These are phyloP conservation scores for Zaprionus obscuricornis DNA, from an alignment of 2,888 invertebrate genomes.

Conservation along the genomic window DNA sequence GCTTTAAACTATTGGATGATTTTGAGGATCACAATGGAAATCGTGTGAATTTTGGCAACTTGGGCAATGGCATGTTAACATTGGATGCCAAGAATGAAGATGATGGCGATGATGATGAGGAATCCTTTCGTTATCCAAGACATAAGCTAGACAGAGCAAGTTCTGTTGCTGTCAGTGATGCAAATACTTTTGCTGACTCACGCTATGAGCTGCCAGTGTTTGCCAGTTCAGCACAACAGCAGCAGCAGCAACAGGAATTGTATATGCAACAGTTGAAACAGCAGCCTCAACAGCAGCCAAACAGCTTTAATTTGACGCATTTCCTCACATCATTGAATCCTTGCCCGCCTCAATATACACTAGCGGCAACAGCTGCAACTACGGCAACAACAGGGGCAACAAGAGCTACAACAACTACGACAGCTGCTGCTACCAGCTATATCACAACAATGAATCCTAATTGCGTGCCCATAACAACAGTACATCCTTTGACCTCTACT, in stretches of 20 bases:
- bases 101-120: neutral
- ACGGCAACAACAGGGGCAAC: conserved; percentile 6
- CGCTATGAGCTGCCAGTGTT: conserved; percentile 47
- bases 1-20: conserved; percentile 29
- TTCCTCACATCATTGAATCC: no score
- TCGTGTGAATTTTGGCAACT: conserved; percentile 18
- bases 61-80: conserved; percentile 28
- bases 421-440: neutral
- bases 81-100: conserved; percentile 27
- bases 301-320: conserved; percentile 50
- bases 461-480: conserved; percentile 49
- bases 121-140: conserved; percentile 7
- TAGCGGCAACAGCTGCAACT: conserved; percentile 6
- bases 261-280: conserved; percentile 1
- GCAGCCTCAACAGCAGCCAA: conserved; percentile 7
- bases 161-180: neutral
- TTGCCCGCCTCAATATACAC: no score
- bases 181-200: conserved; percentile 24
- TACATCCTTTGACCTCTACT: no score
- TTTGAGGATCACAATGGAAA: conserved; percentile 66
- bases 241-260: conserved; percentile 10
- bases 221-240: conserved; percentile 25
- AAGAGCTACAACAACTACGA: conserved; percentile 13
- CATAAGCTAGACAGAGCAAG: neutral
- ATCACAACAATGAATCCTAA: conserved; percentile 50